Conservation (phyloP, 2,888 invertebrate species). For the Campopleginae sp. region DNA sequence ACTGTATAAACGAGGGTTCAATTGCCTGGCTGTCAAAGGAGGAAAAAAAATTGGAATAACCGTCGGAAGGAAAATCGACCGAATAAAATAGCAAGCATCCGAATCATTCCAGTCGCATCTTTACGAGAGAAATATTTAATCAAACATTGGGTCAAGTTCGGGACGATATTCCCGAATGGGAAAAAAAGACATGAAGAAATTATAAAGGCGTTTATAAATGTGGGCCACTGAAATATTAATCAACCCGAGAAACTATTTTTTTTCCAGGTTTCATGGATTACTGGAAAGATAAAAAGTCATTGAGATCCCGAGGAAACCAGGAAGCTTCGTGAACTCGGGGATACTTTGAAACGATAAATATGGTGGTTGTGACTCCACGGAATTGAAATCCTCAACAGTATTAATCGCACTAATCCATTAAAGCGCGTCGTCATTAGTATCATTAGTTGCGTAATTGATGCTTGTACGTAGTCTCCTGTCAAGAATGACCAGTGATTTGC, state of each 20-base stretch:
- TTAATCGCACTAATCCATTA: too few species aligned
- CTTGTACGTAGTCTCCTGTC: too few species aligned
- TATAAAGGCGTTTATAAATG: neutral
- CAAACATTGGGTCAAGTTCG: neutral
- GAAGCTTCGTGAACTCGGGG: neutral
- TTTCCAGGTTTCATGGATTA: neutral
- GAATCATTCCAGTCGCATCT: neutral
- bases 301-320: neutral
- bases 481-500: too few species aligned
- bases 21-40: neutral
- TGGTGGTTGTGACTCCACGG: neutral
- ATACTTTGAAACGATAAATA: neutral
- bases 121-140: neutral
- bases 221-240: neutral
- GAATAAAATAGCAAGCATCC: neutral
- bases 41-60: neutral
- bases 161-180: neutral
- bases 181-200: neutral
- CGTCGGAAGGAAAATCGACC: neutral
- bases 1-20: conserved; percentile 13
- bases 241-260: neutral
- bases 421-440: too few species aligned
- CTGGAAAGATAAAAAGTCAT: neutral
- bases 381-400: too few species aligned
- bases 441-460: too few species aligned